Evolutionary conservation across 2,888 invertebrate species (phyloP), one percentile per base, ranked within the genome.

Genomic region (Lycocerus yunnanus): DNA sequence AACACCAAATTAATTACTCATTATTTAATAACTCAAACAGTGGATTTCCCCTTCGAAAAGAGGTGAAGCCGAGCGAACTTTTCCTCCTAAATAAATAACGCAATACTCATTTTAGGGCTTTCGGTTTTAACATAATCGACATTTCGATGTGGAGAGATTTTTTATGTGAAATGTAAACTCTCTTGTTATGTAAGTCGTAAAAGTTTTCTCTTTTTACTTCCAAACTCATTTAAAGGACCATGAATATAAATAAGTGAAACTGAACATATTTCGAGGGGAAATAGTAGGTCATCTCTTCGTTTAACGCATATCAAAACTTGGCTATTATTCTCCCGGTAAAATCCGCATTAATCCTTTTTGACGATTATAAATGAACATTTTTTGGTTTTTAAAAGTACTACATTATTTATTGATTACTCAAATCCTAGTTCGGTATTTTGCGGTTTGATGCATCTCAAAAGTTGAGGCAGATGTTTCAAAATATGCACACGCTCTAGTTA

Each of bases 201-300:
- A 60, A 72, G 60, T 43, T 72, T 67, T 20, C 61, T 14, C 60
- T 61, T 72, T 59, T 72, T 72, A 66, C 60, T 72, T 27, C 9
- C 27, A 60, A 67, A 20, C 18, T 58, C 71, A 67, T 71, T 74
- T 74, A 74, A 66, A 67, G 65, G 66, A 15, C 67, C 68, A 74
- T 74, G 74, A 74, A 74, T 74, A 74, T 74, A 73, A 73, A 74
- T 74, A 67, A 70, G 43, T 61, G 58, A 63, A 69, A 73, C 66
- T 73, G 70, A 69, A 74, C 74, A 74, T 70, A 71, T 71, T 73
- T 70, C 66, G 16, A 60, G 60, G 66, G 69, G 21, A 69, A 73
- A 73, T 69, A 69, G 58, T 60, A 58, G 68, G 74, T 65, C 73
- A 67, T 69, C 58, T 70, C 65, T 21, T 43, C 61, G 60, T 68